Evolutionary conservation across 2,113 vertebrate species (phyloP).

Genomic region (Semnornis frantzii): DNA sequence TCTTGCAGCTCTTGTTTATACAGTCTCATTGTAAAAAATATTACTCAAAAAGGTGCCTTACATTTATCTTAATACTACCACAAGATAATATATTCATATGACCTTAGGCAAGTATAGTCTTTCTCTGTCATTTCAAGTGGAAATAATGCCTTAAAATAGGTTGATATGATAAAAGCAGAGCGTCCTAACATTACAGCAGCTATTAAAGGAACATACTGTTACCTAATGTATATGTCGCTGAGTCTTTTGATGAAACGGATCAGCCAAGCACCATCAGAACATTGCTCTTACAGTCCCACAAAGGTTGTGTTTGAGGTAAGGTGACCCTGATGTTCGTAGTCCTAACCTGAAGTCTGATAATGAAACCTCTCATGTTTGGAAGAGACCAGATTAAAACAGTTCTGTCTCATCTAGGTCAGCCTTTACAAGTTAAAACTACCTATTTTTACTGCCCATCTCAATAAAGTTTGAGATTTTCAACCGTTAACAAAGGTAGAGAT

Average conservation of each 20-base stretch:
- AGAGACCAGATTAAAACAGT: not conserved
- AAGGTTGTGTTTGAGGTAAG: not conserved
- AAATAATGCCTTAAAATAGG: constrained; percentile 21
- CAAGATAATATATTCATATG: not conserved
- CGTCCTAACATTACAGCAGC: not conserved
- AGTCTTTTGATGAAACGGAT: not conserved
- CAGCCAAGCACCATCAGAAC: not conserved
- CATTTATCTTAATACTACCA: not conserved
- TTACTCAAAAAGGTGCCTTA: not conserved
- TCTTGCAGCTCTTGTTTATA: not conserved
- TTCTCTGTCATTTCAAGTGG: not conserved
- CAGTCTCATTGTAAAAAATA: not conserved
- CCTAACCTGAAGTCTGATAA: not conserved
- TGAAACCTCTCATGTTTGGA: not conserved
- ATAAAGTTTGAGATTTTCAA: not conserved
- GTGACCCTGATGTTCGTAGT: not conserved
- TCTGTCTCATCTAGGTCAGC: not conserved
- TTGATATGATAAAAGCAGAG: not conserved
- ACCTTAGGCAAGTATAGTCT: not conserved
- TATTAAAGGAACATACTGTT: not conserved
- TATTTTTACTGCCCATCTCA: not conserved
- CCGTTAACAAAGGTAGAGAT: not conserved
- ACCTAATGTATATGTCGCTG: not conserved
- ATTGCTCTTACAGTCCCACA: not conserved
- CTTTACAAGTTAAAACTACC: not conserved